Evolutionary conservation across 2,113 vertebrate genomes (phyloP), one percentile per base, ranked within the genome.

Genomic region (Protomyctophum bolini): DNA sequence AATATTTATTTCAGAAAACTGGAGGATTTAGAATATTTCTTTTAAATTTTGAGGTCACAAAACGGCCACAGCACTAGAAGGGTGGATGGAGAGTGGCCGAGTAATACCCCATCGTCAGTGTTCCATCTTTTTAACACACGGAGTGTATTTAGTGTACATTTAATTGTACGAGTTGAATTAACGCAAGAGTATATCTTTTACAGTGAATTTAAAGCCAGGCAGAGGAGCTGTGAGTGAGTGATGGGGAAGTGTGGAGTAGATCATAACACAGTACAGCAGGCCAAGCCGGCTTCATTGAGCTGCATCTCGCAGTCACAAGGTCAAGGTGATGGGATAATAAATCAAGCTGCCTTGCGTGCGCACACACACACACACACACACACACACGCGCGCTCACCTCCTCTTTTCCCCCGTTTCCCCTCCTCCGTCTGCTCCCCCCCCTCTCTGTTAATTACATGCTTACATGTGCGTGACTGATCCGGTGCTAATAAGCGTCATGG

Each of bases 281-380:
- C 76, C 83, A 84, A 77, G 76, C 71, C 41, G 10, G 61, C 77
- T 77, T 91, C 89, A 91, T 91, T 90, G 90, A 91, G 86, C 89
- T 80, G 82, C 84, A 78, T 86, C 82, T 78, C 49, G 14, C 57
- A 83, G 88, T 88, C 85, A 84, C 56, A 73, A 88, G 88, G 88
- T 91, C 89, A 91, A 89, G 88, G 86, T 91, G 87, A 89, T 72
- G 77, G 82, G 75, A 83, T 88, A 89, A 89, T 92, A 90, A 91
- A 91, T 92, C 87, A 90, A 54, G 70, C 79, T 59, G 10, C 58
- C 78, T 77, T 49, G 0, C 68, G 28, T 57, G 61, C 58, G 48
- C 75, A 72, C 74, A 58, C 63, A 21, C 21, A 21, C 21, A 21
- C 21, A 21, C 21, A 21, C 21, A 21, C 21, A 21, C 21, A 21